Base-by-base conservation (phyloP, 1,140 invertebrate genomes). In the Lepidotrigona ventralis region DNA sequence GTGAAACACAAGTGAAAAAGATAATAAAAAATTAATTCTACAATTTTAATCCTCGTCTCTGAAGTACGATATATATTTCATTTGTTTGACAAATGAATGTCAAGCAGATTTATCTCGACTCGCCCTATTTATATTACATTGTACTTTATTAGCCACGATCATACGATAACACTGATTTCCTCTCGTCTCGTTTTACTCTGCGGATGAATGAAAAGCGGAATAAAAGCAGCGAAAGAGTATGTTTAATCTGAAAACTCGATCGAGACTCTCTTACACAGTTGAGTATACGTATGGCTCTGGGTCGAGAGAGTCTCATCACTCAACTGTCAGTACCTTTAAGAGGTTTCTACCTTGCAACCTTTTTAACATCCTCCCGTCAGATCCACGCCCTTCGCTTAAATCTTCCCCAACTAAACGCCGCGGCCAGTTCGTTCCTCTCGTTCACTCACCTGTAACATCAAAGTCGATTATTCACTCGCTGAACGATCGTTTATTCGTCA, bases 281-380 rank as follows among this genome's bases (percentile, higher is more conserved):
- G 21, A 63, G 46, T 64, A 78, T 76, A 46, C 33, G 23, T 51
- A 78, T 85, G 72, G 81, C 85, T 79, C 58, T 79, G 23, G 63
- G 39, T 77, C 78, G 77, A 74, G 85, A 78, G 86, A 82, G 76
- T 86, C 88, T 89, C 90, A 88, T 91, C 89, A 85, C 86, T 90
- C 90, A 90, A 80, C 90, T 90, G 90, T 91, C 90, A 88, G 82
- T 88, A 86, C 64, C 89, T 83, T 82, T 54, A 83, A 39, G 75
- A 85, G 83, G 68, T 68, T 74, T 72, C 77, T 83, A 81, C 81
- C 81, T 69, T 86, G 81, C 76, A 85, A 83, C 68, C 85, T 87
- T 82, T 86, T 86, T 68, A 76, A 64, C 82, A 54, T 53, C 53
- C 60, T 33, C 51, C 82, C 86, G 66, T 85, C 83, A 81, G 72